Conservation (phyloP, 92 coral and sea anemone genomes). For the Umimayanthus kanabou region DNA sequence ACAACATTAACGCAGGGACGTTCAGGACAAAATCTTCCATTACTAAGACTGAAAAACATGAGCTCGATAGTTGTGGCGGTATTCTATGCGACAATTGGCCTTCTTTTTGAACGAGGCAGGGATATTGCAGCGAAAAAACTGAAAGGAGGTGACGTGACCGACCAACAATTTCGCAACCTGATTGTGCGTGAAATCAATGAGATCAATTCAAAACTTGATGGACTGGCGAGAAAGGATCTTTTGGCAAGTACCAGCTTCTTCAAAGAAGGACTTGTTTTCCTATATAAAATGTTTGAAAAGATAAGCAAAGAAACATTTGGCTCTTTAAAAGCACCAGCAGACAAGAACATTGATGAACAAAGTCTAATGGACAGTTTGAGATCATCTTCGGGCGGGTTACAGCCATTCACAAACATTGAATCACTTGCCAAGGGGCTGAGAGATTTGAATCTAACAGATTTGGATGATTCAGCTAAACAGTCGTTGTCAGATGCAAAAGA, state of each 20-base stretch:
- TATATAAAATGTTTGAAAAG: constrained; percentile 19
- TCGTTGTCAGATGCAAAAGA: constrained; percentile 43
- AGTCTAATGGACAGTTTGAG: neutral
- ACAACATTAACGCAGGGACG: no score
- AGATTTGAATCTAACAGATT: neutral
- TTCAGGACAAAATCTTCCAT: neutral
- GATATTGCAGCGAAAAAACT: constrained; percentile 28
- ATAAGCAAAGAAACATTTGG: neutral
- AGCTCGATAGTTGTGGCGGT: constrained; percentile 7
- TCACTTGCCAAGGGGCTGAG: constrained; percentile 4
- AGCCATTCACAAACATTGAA: neutral
- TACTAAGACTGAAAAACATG: neutral
- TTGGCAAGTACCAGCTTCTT: constrained; percentile 39
- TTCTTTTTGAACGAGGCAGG: constrained; percentile 1
- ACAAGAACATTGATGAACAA: neutral
- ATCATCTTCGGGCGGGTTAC: neutral
- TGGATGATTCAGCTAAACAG: constrained; percentile 7
- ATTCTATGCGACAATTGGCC: constrained; percentile 23
- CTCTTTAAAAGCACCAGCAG: neutral
- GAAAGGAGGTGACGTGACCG: constrained; percentile 52
- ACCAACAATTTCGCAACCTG: constrained; percentile 36
- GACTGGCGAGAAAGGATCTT: constrained; percentile 36
- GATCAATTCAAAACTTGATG: constrained; percentile 45
- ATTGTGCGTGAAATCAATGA: constrained; percentile 52
- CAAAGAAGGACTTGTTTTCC: constrained; percentile 26